A percentile compares a stretch with the other conserved stretches of the same genome.
Evolutionary conservation across 2,888 invertebrate genomes (phyloP).

Genomic region (Gastracanthus pulcherrimus): DNA sequence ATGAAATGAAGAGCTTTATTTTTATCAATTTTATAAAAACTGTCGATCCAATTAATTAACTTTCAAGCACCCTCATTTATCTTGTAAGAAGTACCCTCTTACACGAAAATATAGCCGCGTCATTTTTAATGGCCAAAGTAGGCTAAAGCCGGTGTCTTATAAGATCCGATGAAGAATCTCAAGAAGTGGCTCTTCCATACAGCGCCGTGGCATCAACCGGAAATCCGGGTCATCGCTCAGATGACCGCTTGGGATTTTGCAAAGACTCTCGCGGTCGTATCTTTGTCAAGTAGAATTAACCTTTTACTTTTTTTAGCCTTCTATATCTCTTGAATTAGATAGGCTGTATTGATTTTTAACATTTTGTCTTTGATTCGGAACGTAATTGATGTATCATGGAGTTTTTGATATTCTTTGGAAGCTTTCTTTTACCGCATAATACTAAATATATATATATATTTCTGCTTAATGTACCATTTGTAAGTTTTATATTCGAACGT

Average conservation of each 20-base stretch:
- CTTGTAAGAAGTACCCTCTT: background rate
- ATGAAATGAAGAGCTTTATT: too few relatives aligned
- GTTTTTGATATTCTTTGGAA: too few relatives aligned
- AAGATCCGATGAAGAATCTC: slow-evolving; percentile 16
- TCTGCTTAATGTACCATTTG: too few relatives aligned
- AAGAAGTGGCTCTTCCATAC: slow-evolving; percentile 8
- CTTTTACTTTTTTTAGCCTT: background rate
- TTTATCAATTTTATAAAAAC: background rate
- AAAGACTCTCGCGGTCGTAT: slow-evolving; percentile 26
- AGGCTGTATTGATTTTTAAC: background rate
- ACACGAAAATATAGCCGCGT: background rate
- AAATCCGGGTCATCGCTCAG: slow-evolving; percentile 58
- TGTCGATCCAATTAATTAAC: background rate
- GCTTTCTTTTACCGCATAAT: too few relatives aligned
- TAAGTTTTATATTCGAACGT: too few relatives aligned
- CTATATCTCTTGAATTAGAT: background rate
- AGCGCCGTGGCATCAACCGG: slow-evolving; percentile 15
- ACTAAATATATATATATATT: too few relatives aligned
- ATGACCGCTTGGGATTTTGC: slow-evolving; percentile 46
- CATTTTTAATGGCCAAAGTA: slow-evolving; percentile 32
- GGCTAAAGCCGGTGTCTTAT: slow-evolving; percentile 13
- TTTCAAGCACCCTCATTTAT: background rate
- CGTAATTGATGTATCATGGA: background rate
- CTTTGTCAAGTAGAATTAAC: slow-evolving; percentile 28
- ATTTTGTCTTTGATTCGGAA: background rate